phyloP scores from a whole-genome alignment of 2,113 vertebrate species.

The Sula dactylatra region DNA sequence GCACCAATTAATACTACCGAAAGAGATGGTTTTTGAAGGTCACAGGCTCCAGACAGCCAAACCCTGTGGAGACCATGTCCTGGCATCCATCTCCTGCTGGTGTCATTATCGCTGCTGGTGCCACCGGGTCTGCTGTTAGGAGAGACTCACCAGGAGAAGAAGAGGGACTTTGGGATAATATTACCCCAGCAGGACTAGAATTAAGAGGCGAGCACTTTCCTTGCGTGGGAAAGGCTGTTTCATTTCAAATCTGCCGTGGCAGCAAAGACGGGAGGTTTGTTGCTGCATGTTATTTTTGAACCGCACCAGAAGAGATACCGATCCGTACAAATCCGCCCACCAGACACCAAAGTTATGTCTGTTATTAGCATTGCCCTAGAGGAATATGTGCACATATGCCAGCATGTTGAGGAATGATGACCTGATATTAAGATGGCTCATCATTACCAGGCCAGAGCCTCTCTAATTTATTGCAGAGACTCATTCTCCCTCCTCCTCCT shows the following conservation, averaged over 20 bases:
- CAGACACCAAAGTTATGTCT: neutral
- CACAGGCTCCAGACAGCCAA: neutral
- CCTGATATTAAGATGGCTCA: neutral
- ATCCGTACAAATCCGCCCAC: neutral
- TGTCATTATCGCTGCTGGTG: neutral
- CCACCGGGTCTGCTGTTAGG: neutral
- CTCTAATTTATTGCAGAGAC: neutral
- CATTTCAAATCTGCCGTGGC: neutral
- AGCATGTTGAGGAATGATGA: neutral
- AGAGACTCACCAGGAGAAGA: neutral
- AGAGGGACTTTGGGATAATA: neutral
- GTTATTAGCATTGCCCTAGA: neutral
- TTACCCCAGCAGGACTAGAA: neutral
- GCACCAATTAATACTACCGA: neutral
- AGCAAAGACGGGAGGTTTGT: neutral
- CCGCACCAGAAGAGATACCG: rapidly evolving
- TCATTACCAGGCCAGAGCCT: neutral
- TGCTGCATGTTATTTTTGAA: neutral
- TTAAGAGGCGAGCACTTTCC: neutral
- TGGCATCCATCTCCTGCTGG: neutral
- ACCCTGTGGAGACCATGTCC: neutral
- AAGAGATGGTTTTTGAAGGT: neutral
- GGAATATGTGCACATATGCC: neutral
- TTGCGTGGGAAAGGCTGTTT: neutral
- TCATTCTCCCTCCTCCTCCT: neutral